Conservation (phyloP, 2,888 invertebrate species). For the Troglohyphantes excavatus region DNA sequence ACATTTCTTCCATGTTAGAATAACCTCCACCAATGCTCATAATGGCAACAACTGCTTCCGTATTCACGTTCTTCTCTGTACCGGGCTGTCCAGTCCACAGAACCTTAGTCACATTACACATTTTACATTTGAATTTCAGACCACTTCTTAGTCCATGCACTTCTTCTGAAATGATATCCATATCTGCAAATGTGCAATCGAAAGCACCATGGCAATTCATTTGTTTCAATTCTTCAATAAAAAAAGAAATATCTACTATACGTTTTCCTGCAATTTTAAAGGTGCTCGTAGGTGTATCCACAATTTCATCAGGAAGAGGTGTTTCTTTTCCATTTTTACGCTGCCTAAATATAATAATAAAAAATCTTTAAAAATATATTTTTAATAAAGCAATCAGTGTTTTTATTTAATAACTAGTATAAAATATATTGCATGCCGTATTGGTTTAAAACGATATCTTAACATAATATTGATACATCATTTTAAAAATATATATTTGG, state of each 20-base stretch:
- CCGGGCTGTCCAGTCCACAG: background rate
- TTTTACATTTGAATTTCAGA: background rate
- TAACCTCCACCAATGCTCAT: constrained; percentile 14
- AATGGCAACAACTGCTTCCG: background rate
- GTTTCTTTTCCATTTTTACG: background rate
- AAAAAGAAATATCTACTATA: background rate
- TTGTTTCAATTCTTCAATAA: background rate
- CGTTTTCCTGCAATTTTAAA: background rate
- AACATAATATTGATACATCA: too few species aligned
- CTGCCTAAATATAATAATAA: background rate
- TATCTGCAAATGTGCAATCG: background rate
- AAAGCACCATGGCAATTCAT: background rate
- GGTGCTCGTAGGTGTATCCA: background rate
- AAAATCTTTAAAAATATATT: background rate
- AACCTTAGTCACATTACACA: constrained; percentile 11
- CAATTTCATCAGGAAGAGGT: background rate
- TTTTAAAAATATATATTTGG: too few species aligned
- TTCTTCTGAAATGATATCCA: background rate
- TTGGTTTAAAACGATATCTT: too few species aligned
- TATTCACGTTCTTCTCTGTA: background rate
- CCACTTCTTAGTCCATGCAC: background rate
- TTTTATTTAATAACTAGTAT: too few species aligned
- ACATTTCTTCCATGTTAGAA: constrained; percentile 22
- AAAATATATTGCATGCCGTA: too few species aligned
- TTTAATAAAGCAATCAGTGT: background rate